Percentiles rank a stretch among this genome's conserved stretches.
Evolutionary conservation across 2,888 invertebrate genomes (phyloP).

Genomic region (Nephrocerus scutellatus): DNA sequence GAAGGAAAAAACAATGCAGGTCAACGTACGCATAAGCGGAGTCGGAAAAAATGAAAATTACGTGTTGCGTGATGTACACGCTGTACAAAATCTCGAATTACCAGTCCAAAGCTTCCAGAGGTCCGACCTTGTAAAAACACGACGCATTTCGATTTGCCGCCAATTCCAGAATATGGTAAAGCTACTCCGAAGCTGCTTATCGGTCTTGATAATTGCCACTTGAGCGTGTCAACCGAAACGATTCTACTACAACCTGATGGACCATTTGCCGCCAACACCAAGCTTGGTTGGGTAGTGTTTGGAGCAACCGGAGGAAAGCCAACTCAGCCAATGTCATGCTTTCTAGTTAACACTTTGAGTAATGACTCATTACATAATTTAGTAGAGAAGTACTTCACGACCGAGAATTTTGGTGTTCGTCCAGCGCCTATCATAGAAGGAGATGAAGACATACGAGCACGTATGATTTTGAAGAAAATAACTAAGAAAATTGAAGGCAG

Average conservation of each 20-base stretch:
- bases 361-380: neutral
- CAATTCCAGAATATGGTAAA: too few relatives aligned
- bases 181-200: slow-evolving; percentile 16
- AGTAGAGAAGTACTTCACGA: too few relatives aligned
- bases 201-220: slow-evolving; percentile 15
- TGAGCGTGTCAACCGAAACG: slow-evolving; percentile 13
- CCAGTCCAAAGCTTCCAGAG: slow-evolving; percentile 15
- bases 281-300: slow-evolving; percentile 15
- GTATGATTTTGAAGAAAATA: too few relatives aligned
- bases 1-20: slow-evolving; percentile 7
- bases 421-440: too few relatives aligned
- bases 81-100: slow-evolving; percentile 13
- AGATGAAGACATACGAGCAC: too few relatives aligned
- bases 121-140: neutral
- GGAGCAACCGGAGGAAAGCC: too few relatives aligned
- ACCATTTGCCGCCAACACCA: slow-evolving; percentile 12
- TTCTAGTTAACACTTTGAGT: too few relatives aligned
- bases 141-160: too few relatives aligned
- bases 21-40: slow-evolving; percentile 11
- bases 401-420: too few relatives aligned
- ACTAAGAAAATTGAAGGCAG: slow-evolving; percentile 7
- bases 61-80: slow-evolving; percentile 10
- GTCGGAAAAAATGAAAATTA: neutral
- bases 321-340: too few relatives aligned
- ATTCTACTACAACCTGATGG: slow-evolving; percentile 2